Evolutionary conservation across 2,797 vertebrate species (phyloP).

Genomic region (Harpagifer antarcticus): DNA sequence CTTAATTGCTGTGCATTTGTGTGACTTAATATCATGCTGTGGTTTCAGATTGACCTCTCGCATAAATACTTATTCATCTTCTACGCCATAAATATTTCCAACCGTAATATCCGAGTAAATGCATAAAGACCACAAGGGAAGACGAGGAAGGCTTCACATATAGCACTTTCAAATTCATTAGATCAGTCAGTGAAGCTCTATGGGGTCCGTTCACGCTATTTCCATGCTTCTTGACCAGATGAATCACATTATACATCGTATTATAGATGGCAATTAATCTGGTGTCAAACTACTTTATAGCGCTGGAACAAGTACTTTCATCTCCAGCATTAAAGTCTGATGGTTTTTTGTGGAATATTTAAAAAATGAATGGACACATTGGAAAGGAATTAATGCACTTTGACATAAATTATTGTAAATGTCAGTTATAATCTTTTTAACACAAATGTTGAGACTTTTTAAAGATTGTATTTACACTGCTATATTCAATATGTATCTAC

Average conservation of each 20-base stretch:
- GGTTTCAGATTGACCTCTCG: slow-evolving; percentile 33
- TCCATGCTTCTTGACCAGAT: slow-evolving; percentile 33
- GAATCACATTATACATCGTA: slow-evolving; percentile 50
- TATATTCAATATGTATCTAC: not conserved
- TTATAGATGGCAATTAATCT: slow-evolving; percentile 49
- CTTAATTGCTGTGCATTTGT: slow-evolving; percentile 28
- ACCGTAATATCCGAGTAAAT: slow-evolving; percentile 10
- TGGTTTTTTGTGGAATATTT: slow-evolving; percentile 28
- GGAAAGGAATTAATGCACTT: not conserved
- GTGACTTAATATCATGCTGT: slow-evolving; percentile 26
- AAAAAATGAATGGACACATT: not conserved
- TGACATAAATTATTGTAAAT: not conserved
- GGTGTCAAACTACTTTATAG: slow-evolving; percentile 23
- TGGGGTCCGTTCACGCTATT: slow-evolving; percentile 4
- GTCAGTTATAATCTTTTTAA: not conserved
- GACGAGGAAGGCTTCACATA: not conserved
- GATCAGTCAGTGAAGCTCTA: slow-evolving; percentile 16
- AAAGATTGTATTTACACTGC: not conserved
- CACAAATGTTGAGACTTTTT: no score
- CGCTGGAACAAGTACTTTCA: slow-evolving; percentile 49
- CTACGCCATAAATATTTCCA: slow-evolving; percentile 2
- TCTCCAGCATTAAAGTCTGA: slow-evolving; percentile 30
- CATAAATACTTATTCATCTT: slow-evolving; percentile 23
- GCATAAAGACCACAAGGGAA: slow-evolving; percentile 1
- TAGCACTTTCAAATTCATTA: slow-evolving; percentile 20